Conservation (phyloP, 2,888 invertebrate species). For the Oscheius sp. region DNA sequence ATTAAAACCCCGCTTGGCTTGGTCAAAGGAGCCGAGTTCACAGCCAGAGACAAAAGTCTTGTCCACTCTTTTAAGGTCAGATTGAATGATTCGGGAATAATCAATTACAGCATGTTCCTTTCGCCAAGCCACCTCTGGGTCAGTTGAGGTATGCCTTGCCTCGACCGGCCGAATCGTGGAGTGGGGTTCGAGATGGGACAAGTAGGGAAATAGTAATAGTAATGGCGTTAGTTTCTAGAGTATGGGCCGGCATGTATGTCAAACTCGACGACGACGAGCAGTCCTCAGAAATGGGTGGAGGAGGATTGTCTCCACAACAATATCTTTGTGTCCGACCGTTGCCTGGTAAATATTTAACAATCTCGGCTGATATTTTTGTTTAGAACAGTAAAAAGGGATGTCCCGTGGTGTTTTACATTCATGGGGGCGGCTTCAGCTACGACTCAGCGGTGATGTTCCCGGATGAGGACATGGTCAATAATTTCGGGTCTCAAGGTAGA, state of each 20-base stretch:
- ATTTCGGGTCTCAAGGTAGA: constrained; percentile 42
- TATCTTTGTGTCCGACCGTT: constrained; percentile 59
- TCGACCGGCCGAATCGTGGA: constrained; percentile 7
- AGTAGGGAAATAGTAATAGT: not conserved
- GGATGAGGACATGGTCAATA: constrained; percentile 52
- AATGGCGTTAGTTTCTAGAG: constrained; percentile 18
- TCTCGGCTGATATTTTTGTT: not conserved
- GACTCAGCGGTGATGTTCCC: constrained; percentile 68
- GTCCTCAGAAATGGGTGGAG: constrained; percentile 61
- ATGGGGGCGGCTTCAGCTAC: constrained; percentile 65
- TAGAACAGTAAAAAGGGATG: constrained; percentile 41
- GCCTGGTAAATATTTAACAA: constrained; percentile 41
- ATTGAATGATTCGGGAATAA: not conserved
- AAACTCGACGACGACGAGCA: constrained; percentile 55
- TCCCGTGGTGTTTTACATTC: constrained; percentile 62
- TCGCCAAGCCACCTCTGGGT: constrained; percentile 33
- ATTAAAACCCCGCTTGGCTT: constrained; percentile 3
- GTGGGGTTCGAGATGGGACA: constrained; percentile 25
- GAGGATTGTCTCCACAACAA: constrained; percentile 67
- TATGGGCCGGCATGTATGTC: constrained; percentile 65
- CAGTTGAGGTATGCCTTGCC: constrained; percentile 23
- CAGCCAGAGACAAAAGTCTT: constrained; percentile 2
- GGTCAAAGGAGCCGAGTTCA: constrained; percentile 22
- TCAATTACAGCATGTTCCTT: constrained; percentile 28
- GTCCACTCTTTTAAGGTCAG: constrained; percentile 30